Conservation (phyloP, 2,113 vertebrate species). For the Nycticorax nycticorax region DNA sequence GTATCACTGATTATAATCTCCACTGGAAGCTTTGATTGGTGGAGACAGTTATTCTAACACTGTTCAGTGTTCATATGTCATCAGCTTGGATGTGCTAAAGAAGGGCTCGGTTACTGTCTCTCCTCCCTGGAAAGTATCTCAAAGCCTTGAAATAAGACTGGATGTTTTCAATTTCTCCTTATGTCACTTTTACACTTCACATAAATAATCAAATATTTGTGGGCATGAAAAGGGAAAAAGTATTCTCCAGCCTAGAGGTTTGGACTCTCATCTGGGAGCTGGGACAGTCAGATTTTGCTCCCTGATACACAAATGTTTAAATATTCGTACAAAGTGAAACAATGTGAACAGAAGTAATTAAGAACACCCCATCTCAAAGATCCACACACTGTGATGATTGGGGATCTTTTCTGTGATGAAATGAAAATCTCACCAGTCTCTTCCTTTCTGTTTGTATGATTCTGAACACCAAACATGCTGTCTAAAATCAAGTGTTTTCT, state of each 20-base stretch:
- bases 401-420: not conserved
- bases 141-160: not conserved
- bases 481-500: not conserved
- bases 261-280: rapidly evolving
- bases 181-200: not conserved
- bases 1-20: not conserved
- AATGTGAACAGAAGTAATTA: not conserved
- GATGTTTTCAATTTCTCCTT: not conserved
- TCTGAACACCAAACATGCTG: not conserved
- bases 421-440: not conserved
- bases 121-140: not conserved
- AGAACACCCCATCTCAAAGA: not conserved
- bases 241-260: not conserved
- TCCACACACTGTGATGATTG: not conserved
- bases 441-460: not conserved
- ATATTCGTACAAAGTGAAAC: not conserved
- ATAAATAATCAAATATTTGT: not conserved
- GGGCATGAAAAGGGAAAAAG: not conserved
- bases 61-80: not conserved
- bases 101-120: not conserved
- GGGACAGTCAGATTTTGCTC: not conserved
- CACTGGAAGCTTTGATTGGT: not conserved
- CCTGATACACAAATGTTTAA: not conserved
- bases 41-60: not conserved
- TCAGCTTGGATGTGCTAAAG: not conserved